Evolutionary conservation across 2,888 invertebrate species (phyloP).

Genomic region (Octodonta nipae): DNA sequence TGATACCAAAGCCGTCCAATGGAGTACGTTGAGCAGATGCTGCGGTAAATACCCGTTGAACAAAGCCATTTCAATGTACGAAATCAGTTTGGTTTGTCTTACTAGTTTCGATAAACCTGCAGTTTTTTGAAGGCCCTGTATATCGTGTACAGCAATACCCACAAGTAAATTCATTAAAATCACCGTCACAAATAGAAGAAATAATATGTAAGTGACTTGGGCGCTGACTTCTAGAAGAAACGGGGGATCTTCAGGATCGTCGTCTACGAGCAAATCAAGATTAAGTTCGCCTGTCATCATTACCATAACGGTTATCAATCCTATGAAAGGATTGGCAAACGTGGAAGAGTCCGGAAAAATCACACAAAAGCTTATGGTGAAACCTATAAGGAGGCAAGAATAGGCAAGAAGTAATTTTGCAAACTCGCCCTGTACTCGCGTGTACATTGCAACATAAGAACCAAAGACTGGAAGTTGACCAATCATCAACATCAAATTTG

Average conservation of each 20-base stretch:
- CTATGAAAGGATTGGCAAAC: conserved; percentile 73
- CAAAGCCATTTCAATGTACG: conserved; percentile 68
- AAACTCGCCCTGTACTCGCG: conserved; percentile 75
- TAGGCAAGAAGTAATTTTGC: conserved; percentile 76
- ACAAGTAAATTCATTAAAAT: conserved; percentile 75
- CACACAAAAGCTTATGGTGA: conserved; percentile 77
- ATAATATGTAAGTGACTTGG: conserved; percentile 67
- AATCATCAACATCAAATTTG: conserved; percentile 81
- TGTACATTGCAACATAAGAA: conserved; percentile 83
- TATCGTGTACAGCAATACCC: conserved; percentile 78
- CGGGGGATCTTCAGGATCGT: conserved; percentile 62
- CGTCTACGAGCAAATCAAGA: conserved; percentile 59
- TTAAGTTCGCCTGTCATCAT: conserved; percentile 84
- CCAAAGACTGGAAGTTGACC: conserved; percentile 79
- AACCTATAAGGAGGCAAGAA: conserved; percentile 71
- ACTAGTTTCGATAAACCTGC: conserved; percentile 73
- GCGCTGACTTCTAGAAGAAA: conserved; percentile 67
- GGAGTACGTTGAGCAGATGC: conserved; percentile 57
- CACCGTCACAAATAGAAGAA: conserved; percentile 70
- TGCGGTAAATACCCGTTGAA: conserved; percentile 68
- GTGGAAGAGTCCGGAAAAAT: conserved; percentile 72
- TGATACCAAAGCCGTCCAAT: conserved; percentile 65
- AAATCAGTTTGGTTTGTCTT: conserved; percentile 73
- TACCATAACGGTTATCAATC: conserved; percentile 69
- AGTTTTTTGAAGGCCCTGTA: conserved; percentile 72